Evolutionary conservation across 2,888 invertebrate species (phyloP).

Genomic region (Ferrisia virgata): DNA sequence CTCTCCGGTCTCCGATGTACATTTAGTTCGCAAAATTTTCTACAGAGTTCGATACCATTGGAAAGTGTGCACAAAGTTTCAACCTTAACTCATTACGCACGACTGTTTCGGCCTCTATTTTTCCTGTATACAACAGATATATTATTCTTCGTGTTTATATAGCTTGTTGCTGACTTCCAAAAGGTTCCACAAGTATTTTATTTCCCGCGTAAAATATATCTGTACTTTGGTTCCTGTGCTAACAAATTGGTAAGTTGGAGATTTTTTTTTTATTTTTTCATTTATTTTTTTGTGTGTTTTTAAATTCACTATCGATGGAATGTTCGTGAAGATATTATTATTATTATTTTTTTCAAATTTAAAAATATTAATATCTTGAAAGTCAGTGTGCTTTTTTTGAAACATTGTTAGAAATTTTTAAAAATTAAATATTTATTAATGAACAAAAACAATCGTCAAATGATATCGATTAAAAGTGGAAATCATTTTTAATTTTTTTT

Average conservation of each 20-base stretch:
- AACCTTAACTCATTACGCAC: slow-evolving; percentile 37
- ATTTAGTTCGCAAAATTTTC: not conserved
- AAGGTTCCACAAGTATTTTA: slow-evolving; percentile 35
- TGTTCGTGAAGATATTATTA: not conserved
- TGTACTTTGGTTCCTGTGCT: not conserved
- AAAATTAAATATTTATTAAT: not conserved
- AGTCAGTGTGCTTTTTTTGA: not conserved
- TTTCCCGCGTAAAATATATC: not conserved
- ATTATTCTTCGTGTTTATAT: slow-evolving; percentile 25
- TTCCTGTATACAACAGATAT: slow-evolving; percentile 28
- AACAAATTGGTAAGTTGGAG: not conserved
- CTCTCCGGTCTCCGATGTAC: not conserved
- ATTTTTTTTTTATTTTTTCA: not conserved
- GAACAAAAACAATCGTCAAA: not conserved
- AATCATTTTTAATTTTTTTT: no score
- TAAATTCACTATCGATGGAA: not conserved
- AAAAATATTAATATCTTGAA: not conserved
- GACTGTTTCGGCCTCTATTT: slow-evolving; percentile 35
- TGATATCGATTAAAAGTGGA: no score
- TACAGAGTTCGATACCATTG: slow-evolving; percentile 32
- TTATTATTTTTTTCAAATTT: not conserved
- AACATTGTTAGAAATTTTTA: not conserved
- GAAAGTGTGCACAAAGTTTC: slow-evolving; percentile 15
- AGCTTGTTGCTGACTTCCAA: slow-evolving; percentile 37
- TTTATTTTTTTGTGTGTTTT: not conserved